phyloP scores from a whole-genome alignment of 2,113 vertebrate species.

The Mastomys natalensis region DNA sequence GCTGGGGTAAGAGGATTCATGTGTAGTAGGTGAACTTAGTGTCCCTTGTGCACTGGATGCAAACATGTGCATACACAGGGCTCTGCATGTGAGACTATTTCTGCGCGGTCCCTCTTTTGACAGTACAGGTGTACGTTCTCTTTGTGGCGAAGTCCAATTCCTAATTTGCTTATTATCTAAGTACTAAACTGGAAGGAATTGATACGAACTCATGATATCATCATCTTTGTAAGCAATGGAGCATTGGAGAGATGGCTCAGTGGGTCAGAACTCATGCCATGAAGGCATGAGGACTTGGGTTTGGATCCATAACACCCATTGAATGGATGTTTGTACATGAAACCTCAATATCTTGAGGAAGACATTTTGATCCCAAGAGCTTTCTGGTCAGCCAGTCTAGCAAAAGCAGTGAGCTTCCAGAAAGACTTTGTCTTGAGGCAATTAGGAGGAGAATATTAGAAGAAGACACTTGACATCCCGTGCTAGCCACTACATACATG shows the following conservation, averaged over 20 bases:
- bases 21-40: not conserved
- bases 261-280: not conserved
- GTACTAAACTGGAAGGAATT: not conserved
- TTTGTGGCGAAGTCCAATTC: not conserved
- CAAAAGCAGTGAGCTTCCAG: not conserved
- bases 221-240: not conserved
- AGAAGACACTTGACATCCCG: not conserved
- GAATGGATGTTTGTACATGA: too few species aligned
- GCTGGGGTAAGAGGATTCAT: not conserved
- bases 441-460: not conserved
- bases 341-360: not conserved
- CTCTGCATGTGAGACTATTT: not conserved
- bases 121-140: not conserved
- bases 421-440: not conserved
- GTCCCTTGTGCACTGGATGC: not conserved
- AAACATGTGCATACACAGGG: not conserved
- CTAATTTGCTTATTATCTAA: constrained; percentile 35
- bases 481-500: not conserved
- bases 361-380: not conserved
- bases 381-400: not conserved
- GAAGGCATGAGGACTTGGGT: not conserved
- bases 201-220: not conserved
- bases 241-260: not conserved
- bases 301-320: not conserved
- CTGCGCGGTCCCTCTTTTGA: constrained; percentile 13